Conservation (phyloP, 1,140 invertebrate species). For the Hylaeus volcanicus region DNA sequence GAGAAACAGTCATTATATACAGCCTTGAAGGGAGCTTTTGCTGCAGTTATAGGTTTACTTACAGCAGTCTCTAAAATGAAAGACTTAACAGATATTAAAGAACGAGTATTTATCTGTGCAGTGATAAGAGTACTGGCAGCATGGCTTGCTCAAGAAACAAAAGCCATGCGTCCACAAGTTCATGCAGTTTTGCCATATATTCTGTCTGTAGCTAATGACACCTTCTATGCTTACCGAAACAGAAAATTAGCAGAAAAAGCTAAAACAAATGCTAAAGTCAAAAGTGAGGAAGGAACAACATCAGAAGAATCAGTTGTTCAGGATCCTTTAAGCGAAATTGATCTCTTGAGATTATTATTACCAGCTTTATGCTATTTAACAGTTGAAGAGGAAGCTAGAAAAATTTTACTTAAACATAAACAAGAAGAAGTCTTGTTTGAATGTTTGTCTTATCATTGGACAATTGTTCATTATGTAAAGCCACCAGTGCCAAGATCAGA, state of each 20-base stretch:
- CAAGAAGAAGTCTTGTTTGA: slow-evolving; percentile 90
- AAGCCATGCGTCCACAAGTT: slow-evolving; percentile 91
- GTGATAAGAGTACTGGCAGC: slow-evolving; percentile 91
- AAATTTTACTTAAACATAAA: slow-evolving; percentile 89
- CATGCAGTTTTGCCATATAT: slow-evolving; percentile 90
- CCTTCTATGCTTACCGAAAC: slow-evolving; percentile 87
- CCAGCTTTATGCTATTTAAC: slow-evolving; percentile 94
- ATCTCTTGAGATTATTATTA: slow-evolving; percentile 90
- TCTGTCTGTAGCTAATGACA: slow-evolving; percentile 89
- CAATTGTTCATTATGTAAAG: slow-evolving; percentile 91
- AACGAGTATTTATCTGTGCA: slow-evolving; percentile 90
- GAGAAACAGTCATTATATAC: slow-evolving; percentile 94
- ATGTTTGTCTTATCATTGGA: slow-evolving; percentile 91
- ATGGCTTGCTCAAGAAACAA: slow-evolving; percentile 95
- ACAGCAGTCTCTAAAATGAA: slow-evolving; percentile 88
- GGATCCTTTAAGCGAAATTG: slow-evolving; percentile 84
- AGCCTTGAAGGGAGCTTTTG: slow-evolving; percentile 93
- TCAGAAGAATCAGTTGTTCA: slow-evolving; percentile 72
- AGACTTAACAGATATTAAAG: slow-evolving; percentile 82
- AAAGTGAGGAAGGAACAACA: slow-evolving; percentile 76
- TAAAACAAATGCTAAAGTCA: slow-evolving; percentile 83
- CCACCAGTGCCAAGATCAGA: slow-evolving; percentile 89
- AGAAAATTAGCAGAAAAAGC: slow-evolving; percentile 84
- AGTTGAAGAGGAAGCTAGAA: slow-evolving; percentile 92
- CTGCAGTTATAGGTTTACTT: slow-evolving; percentile 89